Base-by-base conservation (phyloP, 2,888 invertebrate species). In the Synanthedon myopaeformis region DNA sequence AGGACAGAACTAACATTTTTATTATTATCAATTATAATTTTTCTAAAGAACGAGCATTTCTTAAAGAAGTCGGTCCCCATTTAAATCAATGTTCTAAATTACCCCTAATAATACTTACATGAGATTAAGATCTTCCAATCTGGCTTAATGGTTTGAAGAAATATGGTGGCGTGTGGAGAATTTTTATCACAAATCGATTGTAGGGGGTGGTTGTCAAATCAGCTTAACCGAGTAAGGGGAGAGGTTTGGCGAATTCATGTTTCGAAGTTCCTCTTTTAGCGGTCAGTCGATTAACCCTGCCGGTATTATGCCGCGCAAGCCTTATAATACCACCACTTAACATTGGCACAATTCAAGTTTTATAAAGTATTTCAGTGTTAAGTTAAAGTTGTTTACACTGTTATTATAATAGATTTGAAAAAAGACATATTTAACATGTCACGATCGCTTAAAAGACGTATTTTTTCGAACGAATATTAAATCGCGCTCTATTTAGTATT, bases 41-140 rank as follows among this genome's bases (percentile, higher is more conserved):
- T 23, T 23, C 23, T 0, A 23, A 23, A 23, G 5, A 23, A 23
- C 23, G 23, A 23, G 23, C 5, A 23, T 23, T 23, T 35, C 35
- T 35, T 10, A 35, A 35, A 35, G 35, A 35, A 10, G 2, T 35
- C 35, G 10, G 35, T 35, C 8, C 35, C 35, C 3, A 35, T 35
- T 51, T 48, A 41, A 54, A 54, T 51, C 56, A 54, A 54, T 49
- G 56, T 45, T 13, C 13, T n/a, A 45, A 45, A 45, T 45, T n/a
- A 14, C 45, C 35, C 45, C 45, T 45, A 45, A 45, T 45, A 35
- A 45, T 45, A 45, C 45, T n/a, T 13, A 45, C 45, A 45, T n/a
- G 53, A 64, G 73, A 72, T 73, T 65, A 59, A 53, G 58, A 73
- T 72, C 72, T 60, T 55, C 60, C 56, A 65, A 69, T 66, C 61